Base-by-base conservation (phyloP, 2,113 vertebrate genomes). In the Jaculus jaculus region DNA sequence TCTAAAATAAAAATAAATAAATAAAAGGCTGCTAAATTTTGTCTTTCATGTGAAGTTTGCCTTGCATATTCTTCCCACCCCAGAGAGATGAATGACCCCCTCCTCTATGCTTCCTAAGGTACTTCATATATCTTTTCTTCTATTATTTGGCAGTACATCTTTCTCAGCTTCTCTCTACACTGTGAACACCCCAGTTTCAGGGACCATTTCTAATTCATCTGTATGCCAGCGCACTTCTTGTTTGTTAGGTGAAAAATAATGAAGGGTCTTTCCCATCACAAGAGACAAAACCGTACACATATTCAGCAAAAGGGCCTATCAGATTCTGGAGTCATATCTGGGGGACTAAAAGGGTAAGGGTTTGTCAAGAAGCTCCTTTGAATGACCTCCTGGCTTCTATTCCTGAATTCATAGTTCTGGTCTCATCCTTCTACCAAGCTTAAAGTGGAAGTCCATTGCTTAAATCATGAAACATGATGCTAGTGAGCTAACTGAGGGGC, bases 201-300 rank as follows among this genome's bases (percentile, higher is more conserved):
- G 58, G n/a, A 18, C 68, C 39, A 61, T 65, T 69, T 68, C 58
- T 69, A 78, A 79, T 37, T 78, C 30, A 65, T 89, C 54, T 87
- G 42, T 84, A 30, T 65, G 30, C 47, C 80, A 73, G 12, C 20
- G 8, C 9, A 78, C 11, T 42, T 65, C 61, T n/a, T 74, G 34
- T 79, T 88, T 63, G 26, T 60, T 95, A 54, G 63, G 61, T 91
- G 69, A 94, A 97, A 85, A 69, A 92, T 28, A 69, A 92, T 60
- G 15, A 84, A 69, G 54, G 17, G 60, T 28, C 91, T 96, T 90
- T 80, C 21, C 66, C 32, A 77, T 3, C 69, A 60, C 26, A 77
- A 65, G 87, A 90, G 60, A 78, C 51, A 77, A 91, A 42, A 23
- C 24, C 42, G 26, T 68, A 71, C 0, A 34, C 10, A 60, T 32